These are phyloP conservation scores for Drosophila varians DNA, from an alignment of 1,140 invertebrate species.

Conservation along the genomic window DNA sequence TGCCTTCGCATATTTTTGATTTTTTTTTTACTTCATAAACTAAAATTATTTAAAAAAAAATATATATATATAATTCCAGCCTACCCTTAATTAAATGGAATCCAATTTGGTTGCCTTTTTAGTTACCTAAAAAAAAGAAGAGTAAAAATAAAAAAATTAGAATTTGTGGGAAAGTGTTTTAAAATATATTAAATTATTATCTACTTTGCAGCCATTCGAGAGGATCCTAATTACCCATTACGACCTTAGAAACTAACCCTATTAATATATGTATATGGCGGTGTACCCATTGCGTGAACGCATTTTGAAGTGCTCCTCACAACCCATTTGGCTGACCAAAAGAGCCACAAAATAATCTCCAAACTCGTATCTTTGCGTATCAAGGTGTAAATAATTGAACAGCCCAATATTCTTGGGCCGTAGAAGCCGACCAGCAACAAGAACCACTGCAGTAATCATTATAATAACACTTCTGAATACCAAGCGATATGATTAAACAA, in stretches of 20 bases:
- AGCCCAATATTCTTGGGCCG: constrained; percentile 37
- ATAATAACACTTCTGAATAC: constrained; percentile 57
- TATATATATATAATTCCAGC: neutral
- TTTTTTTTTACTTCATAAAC: no score
- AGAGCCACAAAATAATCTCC: constrained; percentile 38
- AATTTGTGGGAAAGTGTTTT: no score
- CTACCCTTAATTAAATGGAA: no score
- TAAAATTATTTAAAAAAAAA: no score
- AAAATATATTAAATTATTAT: no score
- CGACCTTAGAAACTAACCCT: constrained; percentile 31
- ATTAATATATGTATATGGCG: constrained; percentile 6
- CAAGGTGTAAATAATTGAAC: constrained; percentile 60
- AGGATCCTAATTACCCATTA: neutral
- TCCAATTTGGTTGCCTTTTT: neutral
- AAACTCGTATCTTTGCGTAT: constrained; percentile 42
- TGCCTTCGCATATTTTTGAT: no score
- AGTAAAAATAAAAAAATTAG: neutral
- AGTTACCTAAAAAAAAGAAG: constrained; percentile 26
- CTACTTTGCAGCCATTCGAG: neutral
- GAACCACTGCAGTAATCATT: constrained; percentile 41
- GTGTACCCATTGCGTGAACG: constrained; percentile 24
- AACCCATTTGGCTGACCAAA: constrained; percentile 18
- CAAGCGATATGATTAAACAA: constrained; percentile 50
- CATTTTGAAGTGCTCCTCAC: constrained; percentile 29
- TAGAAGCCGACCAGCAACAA: constrained; percentile 5